Evolutionary conservation across 2,888 invertebrate species (phyloP), one percentile per base, ranked within the genome.

Genomic region (Dolomedes plantarius): DNA sequence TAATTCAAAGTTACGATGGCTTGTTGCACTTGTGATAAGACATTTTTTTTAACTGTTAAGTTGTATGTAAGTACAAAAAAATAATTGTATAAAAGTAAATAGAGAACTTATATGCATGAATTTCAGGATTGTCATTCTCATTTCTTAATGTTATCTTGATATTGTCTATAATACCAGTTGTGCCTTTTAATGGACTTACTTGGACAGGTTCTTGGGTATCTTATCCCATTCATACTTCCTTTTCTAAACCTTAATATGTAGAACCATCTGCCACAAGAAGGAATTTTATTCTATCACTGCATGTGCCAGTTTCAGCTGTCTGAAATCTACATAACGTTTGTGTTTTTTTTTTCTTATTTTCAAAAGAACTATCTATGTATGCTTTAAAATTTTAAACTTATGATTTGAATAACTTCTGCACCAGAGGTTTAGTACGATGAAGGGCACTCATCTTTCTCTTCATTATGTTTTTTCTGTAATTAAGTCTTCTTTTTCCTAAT

Each of bases 91-190:
- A 46, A 11, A 46, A 56, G 23, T 11, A 23, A 62, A 29, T 56
- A 9, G 23, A 31, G n/a, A 36, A 36, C 36, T 9, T 36, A n/a
- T 62, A 36, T 73, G 71, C 29, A 32, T 56, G 19, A 56, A 13
- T 73, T 32, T 73, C 16, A 28, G 19, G 16, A 65, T 31, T 31
- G 23, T 65, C 29, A 65, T 65, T 29, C 3, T 65, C 65, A 65
- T 65, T 31, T 31, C 29, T 29, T 65, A 31, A 16, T 56, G 56
- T 56, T 56, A 56, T 23, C 56, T 16, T 11, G 16, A n/a, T 13
- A 46, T 23, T 56, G 23, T 75, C 46, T n/a, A n/a, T 64, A 39
- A 81, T 75, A 81, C 81, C 81, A 74, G 39, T 75, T 68, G 81
- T 81, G 81, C 81, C 81, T 79, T 68, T 69, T 62, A 65, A 72